A percentile compares a stretch with the other conserved stretches of the same genome.
phyloP scores from a whole-genome alignment of 2,888 invertebrate genomes.

The Drosophila tripunctata region DNA sequence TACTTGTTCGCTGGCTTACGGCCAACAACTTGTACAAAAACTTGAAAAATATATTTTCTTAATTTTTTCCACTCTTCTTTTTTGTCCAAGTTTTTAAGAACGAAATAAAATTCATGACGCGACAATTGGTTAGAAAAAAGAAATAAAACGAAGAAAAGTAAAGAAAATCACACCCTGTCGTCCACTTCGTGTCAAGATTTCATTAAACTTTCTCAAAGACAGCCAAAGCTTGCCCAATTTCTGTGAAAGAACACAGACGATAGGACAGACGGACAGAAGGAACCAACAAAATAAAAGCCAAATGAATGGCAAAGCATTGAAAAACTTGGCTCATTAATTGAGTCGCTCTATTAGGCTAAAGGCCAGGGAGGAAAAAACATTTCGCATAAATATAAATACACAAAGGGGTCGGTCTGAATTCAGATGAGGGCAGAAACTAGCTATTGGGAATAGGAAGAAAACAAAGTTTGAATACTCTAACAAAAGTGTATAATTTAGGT shows the following conservation, averaged over 20 bases:
- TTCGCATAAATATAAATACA: constrained; percentile 75
- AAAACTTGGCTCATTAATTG: constrained; percentile 78
- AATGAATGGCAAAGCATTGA: constrained; percentile 21
- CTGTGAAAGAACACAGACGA: constrained; percentile 11
- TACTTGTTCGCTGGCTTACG: constrained; percentile 59
- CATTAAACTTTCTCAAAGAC: constrained; percentile 69
- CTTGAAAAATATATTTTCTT: constrained; percentile 59
- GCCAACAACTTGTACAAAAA: constrained; percentile 51
- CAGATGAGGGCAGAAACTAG: background rate
- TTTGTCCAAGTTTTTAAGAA: constrained; percentile 43
- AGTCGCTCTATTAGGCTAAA: constrained; percentile 66
- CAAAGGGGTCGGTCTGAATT: background rate
- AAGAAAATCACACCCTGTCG: constrained; percentile 29
- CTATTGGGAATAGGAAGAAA: background rate
- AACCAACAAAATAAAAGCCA: constrained; percentile 2
- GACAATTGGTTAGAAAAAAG: constrained; percentile 54
- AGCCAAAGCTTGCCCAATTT: constrained; percentile 64
- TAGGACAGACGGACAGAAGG: background rate
- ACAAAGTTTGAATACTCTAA: constrained; percentile 1
- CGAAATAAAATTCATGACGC: constrained; percentile 78
- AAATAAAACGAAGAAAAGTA: no score
- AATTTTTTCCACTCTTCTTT: constrained; percentile 27
- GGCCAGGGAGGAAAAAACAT: constrained; percentile 51
- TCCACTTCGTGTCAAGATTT: constrained; percentile 74
- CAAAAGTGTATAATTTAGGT: background rate